Evolutionary conservation across 2,888 invertebrate genomes (phyloP).

Genomic region (Spilosoma lubricipeda): DNA sequence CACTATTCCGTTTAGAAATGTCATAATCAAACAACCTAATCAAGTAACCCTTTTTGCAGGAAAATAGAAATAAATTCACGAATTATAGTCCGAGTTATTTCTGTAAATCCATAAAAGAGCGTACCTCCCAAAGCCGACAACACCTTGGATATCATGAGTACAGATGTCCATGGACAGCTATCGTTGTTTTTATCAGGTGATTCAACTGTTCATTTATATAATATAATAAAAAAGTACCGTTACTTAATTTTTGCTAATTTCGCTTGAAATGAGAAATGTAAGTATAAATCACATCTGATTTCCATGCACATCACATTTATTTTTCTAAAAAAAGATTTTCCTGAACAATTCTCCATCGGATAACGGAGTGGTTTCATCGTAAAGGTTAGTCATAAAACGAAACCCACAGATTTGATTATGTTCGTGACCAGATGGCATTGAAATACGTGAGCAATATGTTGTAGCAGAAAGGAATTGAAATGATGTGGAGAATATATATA

Average conservation of each 20-base stretch:
- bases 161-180: no score
- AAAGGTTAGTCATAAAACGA: constrained; percentile 38
- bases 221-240: no score
- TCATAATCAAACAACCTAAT: no score
- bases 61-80: no score
- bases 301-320: constrained; percentile 5
- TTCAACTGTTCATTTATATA: no score
- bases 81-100: no score
- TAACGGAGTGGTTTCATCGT: constrained; percentile 33
- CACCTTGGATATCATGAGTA: no score
- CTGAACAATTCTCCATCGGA: constrained; percentile 30
- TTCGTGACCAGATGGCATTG: constrained; percentile 26
- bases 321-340: constrained; percentile 8
- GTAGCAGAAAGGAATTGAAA: constrained; percentile 15
- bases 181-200: no score
- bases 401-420: constrained; percentile 27
- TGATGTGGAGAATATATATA: not conserved
- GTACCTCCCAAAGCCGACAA: no score
- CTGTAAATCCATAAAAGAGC: no score
- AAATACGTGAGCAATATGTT: constrained; percentile 22
- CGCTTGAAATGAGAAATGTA: not conserved
- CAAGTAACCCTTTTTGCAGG: no score
- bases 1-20: no score
- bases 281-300: constrained; percentile 1
- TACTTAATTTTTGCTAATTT: not conserved